phyloP scores from a whole-genome alignment of 2,888 invertebrate genomes.

The Abrostola triplasia region DNA sequence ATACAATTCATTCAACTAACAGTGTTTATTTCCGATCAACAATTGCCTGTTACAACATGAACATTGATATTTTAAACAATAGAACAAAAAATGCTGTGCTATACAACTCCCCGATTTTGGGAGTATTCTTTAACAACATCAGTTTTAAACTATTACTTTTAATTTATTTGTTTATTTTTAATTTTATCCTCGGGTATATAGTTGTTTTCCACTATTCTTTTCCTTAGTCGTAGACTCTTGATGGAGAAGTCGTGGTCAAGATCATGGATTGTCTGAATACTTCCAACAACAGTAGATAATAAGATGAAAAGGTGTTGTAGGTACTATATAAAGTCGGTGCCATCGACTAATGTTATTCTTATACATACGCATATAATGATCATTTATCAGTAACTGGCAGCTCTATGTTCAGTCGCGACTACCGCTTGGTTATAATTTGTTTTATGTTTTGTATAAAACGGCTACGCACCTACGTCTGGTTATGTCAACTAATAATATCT shows the following conservation, averaged over 20 bases:
- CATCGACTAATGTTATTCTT: background rate
- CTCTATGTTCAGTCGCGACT: background rate
- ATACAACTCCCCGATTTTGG: too few relatives aligned
- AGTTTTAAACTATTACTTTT: too few relatives aligned
- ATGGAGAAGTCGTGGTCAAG: background rate
- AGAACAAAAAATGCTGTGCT: background rate
- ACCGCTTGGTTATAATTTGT: background rate
- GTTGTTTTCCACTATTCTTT: too few relatives aligned
- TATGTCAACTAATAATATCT: background rate
- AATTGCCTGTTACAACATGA: conserved; percentile 1
- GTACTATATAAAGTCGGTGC: background rate
- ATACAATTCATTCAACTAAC: background rate
- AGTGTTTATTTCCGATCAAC: background rate
- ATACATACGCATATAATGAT: background rate
- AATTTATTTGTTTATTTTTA: too few relatives aligned
- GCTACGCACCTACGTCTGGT: background rate
- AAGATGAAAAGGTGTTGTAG: too few relatives aligned
- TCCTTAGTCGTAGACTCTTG: background rate
- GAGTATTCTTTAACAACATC: too few relatives aligned
- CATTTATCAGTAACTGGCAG: background rate
- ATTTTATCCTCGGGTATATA: too few relatives aligned
- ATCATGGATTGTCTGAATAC: background rate
- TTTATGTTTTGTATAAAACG: background rate
- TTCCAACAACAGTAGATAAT: too few relatives aligned
- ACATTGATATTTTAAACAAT: background rate